Percentiles rank a stretch among this genome's conserved stretches.
phyloP scores from a whole-genome alignment of 2,113 vertebrate genomes.

The Otolemur garnettii region DNA sequence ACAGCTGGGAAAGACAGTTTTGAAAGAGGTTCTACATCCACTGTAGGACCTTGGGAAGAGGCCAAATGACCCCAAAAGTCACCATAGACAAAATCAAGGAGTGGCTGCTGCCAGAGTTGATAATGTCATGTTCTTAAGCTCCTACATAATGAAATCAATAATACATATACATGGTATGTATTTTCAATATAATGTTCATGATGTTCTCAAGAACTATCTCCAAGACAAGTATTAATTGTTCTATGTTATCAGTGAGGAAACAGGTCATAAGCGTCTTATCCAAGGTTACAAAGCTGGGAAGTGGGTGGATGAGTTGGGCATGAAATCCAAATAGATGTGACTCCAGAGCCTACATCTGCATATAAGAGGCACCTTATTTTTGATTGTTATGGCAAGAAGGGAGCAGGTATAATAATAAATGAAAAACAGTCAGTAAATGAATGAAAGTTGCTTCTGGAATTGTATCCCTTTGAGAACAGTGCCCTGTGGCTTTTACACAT shows the following conservation, averaged over 20 bases:
- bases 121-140: neutral
- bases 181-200: slow-evolving; percentile 51
- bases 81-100: neutral
- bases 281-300: slow-evolving; percentile 18
- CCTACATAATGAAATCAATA: neutral
- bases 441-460: slow-evolving; percentile 50
- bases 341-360: neutral
- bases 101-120: neutral
- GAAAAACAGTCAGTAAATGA: slow-evolving; percentile 25
- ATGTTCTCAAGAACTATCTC: neutral
- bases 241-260: neutral
- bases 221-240: neutral
- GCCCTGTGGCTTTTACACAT: neutral
- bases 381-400: slow-evolving; percentile 29
- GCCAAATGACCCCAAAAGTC: neutral
- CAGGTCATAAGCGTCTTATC: neutral
- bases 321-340: slow-evolving; percentile 9
- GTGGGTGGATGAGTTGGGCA: neutral
- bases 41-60: neutral
- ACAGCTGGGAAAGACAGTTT: neutral
- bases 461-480: slow-evolving; percentile 40
- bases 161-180: neutral
- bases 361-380: neutral
- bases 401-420: neutral
- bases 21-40: neutral